These are phyloP conservation scores for Drosophila bipectinata DNA, from an alignment of 1,140 invertebrate species.

Conservation along the genomic window DNA sequence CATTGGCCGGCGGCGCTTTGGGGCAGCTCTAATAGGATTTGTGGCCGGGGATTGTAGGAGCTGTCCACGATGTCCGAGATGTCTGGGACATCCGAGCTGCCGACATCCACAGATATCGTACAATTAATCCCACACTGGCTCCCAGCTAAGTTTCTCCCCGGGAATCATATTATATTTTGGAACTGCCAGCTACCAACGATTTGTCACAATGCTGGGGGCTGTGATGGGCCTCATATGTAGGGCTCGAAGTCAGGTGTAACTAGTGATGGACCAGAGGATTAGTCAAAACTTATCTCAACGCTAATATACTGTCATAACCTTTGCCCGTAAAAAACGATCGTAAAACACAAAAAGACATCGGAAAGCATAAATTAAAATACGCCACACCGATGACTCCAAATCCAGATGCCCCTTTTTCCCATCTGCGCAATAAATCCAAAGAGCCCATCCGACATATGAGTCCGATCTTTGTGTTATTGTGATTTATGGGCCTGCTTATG, in stretches of 20 bases:
- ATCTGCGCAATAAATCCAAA: constrained; percentile 70
- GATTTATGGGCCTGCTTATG: constrained; percentile 63
- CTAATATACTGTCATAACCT: constrained; percentile 29
- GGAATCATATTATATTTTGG: constrained; percentile 45
- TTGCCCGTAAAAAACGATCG: constrained; percentile 38
- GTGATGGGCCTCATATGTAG: not conserved
- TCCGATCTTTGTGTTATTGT: constrained; percentile 69
- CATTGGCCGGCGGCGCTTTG: constrained; percentile 33
- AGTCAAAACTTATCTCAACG: constrained; percentile 19
- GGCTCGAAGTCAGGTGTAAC: constrained; percentile 24
- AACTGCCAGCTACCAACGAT: constrained; percentile 63
- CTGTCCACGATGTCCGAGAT: constrained; percentile 12
- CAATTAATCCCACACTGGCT: constrained; percentile 31
- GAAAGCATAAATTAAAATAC: constrained; percentile 55
- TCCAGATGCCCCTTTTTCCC: constrained; percentile 39
- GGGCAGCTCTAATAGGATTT: constrained; percentile 74
- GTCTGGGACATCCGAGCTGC: constrained; percentile 20
- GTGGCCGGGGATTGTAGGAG: constrained; percentile 46
- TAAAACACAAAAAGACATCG: constrained; percentile 37
- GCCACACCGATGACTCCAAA: constrained; percentile 24
- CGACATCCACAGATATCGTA: constrained; percentile 38
- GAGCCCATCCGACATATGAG: not conserved
- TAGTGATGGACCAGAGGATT: not conserved
- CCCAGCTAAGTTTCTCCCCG: constrained; percentile 33
- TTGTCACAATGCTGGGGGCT: constrained; percentile 40